phyloP scores from a whole-genome alignment of 2,113 vertebrate genomes.

The Isichthys henryi region DNA sequence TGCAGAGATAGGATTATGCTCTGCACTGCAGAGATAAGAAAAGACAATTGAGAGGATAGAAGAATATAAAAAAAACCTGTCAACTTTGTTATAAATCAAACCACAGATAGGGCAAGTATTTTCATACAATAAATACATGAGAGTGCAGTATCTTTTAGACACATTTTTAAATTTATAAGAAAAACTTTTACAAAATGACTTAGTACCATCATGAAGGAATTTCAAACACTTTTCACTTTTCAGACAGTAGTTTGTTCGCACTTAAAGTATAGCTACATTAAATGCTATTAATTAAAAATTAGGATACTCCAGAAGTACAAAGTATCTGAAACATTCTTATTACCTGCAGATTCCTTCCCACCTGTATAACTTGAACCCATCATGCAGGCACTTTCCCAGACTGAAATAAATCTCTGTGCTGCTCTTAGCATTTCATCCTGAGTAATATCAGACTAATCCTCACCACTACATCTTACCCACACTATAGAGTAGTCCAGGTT shows the following conservation, averaged over 20 bases:
- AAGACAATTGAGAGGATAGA: conserved; percentile 12
- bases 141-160: neutral
- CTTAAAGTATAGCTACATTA: neutral
- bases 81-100: conserved; percentile 14
- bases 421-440: neutral
- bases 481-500: neutral
- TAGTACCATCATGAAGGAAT: neutral
- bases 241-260: neutral
- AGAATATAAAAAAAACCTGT: conserved; percentile 11
- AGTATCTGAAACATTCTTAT: neutral
- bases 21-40: conserved; percentile 13
- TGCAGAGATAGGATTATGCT: conserved; percentile 5
- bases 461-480: neutral
- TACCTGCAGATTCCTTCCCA: neutral
- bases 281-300: neutral
- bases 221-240: neutral
- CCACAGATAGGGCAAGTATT: conserved; percentile 2
- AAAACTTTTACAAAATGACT: neutral
- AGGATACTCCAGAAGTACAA: neutral
- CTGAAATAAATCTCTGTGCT: neutral
- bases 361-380: neutral
- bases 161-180: neutral
- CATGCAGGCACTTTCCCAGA: neutral
- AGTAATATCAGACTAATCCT: neutral
- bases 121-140: neutral